Evolutionary conservation across 2,113 vertebrate genomes (phyloP), one percentile per base, ranked within the genome.

Genomic region (Hippocampus guttulatus): DNA sequence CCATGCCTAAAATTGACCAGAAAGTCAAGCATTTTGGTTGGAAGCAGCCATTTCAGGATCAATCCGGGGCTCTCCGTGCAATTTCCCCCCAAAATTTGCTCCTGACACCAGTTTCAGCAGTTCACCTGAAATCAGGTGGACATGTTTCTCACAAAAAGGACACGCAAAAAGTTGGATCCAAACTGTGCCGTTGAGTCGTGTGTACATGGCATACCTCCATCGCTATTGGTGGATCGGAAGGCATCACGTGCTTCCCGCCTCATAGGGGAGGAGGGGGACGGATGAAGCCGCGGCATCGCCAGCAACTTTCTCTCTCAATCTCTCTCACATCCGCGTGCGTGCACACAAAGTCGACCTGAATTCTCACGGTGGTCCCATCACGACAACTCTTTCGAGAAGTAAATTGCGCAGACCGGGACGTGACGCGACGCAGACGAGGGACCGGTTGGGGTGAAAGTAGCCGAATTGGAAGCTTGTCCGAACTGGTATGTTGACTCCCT

Each of bases 311-410:
- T 54, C 75, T 41, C 62, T n/a, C 62, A 23, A 21, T 60, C 57
- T 30, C 57, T 25, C 62, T 33, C 69, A 14, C 49, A 18, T n/a
- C 58, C 66, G 71, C 33, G 43, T 64, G 33, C 15, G 71, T 63
- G n/a, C 27, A 47, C 21, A 20, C 69, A 51, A 45, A 79, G 81
- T 16, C 91, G 87, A 92, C 90, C 90, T 83, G 54, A 84, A 91
- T 92, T 88, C 80, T 81, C 80, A 69, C 69, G 77, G 81, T 57
- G 67, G 60, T 79, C 80, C 84, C 88, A 91, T 90, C 90, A 90
- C 88, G 33, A 62, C 69, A 82, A 49, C 74, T 77, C 88, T 77
- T 20, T 64, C 70, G 78, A 80, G 49, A 40, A 69, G 73, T 85
- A 88, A 88, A 45, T 85, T 87, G 85, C 5, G 20, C 11, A 5